Percentiles rank a stretch among this genome's conserved stretches.
phyloP scores from a whole-genome alignment of 2,113 vertebrate species.

The Cichladusa arquata region DNA sequence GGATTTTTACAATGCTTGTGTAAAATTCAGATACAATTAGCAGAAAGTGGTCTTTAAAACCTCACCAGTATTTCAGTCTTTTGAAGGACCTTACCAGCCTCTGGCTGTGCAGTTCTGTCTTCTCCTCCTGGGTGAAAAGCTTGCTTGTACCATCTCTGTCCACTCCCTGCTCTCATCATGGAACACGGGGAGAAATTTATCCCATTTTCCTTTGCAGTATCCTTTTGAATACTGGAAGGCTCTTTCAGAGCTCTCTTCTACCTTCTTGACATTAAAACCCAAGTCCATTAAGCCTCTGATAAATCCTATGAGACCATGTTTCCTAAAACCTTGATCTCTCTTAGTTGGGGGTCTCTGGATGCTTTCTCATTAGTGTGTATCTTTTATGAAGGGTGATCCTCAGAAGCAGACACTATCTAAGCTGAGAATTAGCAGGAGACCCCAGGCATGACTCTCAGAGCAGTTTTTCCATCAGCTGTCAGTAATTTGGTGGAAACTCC shows the following conservation, averaged over 20 bases:
- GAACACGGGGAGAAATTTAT: not conserved
- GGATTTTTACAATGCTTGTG: not conserved
- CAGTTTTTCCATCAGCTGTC: not conserved
- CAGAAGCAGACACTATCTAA: not conserved
- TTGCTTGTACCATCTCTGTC: not conserved
- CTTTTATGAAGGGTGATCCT: not conserved
- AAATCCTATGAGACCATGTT: not conserved
- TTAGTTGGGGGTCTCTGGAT: not conserved
- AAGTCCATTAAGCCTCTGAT: not conserved
- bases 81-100: not conserved
- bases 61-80: not conserved
- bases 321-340: not conserved
- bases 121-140: not conserved
- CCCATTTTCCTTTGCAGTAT: not conserved
- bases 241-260: not conserved
- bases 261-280: not conserved
- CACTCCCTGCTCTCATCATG: not conserved
- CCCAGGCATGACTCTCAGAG: not conserved
- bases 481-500: not conserved
- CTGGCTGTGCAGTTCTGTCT: not conserved
- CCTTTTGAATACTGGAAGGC: not conserved
- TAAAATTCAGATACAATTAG: not conserved
- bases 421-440: not conserved
- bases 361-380: not conserved
- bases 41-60: not conserved